Conservation (phyloP, 2,888 invertebrate species). For the Gymnocheta viridis region DNA sequence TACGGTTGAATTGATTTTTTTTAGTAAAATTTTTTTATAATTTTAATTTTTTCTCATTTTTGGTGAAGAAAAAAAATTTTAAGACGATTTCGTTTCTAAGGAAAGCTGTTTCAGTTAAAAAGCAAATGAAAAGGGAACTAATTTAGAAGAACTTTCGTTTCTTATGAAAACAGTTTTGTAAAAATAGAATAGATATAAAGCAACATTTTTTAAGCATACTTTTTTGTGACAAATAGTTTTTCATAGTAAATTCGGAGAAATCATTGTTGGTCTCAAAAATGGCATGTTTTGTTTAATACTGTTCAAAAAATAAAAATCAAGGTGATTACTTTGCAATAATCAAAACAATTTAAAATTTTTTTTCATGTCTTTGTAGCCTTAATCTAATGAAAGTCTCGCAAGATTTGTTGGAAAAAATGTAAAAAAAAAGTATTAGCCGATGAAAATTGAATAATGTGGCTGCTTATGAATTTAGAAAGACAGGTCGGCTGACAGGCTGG, state of each 20-base stretch:
- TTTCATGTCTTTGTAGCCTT: not conserved
- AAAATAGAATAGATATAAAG: too few relatives aligned
- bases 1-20: too few relatives aligned
- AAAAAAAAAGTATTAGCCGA: conserved; percentile 23
- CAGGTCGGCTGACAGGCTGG: conserved; percentile 17
- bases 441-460: conserved; percentile 48
- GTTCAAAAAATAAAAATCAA: not conserved
- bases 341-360: conserved; percentile 17
- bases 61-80: too few relatives aligned
- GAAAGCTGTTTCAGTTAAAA: too few relatives aligned
- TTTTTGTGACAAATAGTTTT: not conserved
- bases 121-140: too few relatives aligned
- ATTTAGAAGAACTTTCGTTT: too few relatives aligned
- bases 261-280: not conserved
- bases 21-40: too few relatives aligned
- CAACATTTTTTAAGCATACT: too few relatives aligned
- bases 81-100: too few relatives aligned
- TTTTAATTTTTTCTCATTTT: too few relatives aligned
- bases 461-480: conserved; percentile 48
- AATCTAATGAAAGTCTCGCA: conserved; percentile 42
- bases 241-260: not conserved
- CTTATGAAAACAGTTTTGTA: too few relatives aligned
- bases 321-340: conserved; percentile 24
- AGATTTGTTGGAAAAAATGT: conserved; percentile 2
- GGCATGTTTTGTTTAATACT: not conserved